Evolutionary conservation across 2,888 invertebrate genomes (phyloP), one percentile per base, ranked within the genome.

Genomic region (Halocaridina rubra): DNA sequence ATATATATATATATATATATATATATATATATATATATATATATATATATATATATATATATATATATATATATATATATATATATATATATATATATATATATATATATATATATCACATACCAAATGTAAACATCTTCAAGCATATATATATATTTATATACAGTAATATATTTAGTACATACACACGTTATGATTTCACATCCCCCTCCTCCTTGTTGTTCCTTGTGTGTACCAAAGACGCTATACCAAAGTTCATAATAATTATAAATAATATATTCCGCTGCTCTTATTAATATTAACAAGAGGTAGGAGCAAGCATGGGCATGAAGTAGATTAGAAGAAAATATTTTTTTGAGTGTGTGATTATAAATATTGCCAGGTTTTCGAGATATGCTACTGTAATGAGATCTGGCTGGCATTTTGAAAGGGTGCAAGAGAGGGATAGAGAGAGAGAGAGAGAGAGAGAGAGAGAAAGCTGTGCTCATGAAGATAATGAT

Each of bases 271-370:
- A n/a, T n/a, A n/a, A n/a, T n/a, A n/a, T n/a, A 53, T 53, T 22
- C 19, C 29, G 57, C 33, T 46, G 67, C 46, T 67, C 67, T 53
- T 53, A 19, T n/a, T 53, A n/a, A 57, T 30, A 24, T 30, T 16
- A 78, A 76, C n/a, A 27, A 22, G 39, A 64, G 71, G 72, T 80
- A 67, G 59, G 59, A 71, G 72, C 80, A 80, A 71, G 80, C 80
- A 59, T 72, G 80, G 72, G 80, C 67, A 80, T 57, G 72, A 32
- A 72, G 71, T 80, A 80, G 80, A 57, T 72, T 80, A 80, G 80
- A 59, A 80, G 80, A 80, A 72, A 80, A 71, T 80, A 72, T 80
- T 80, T 80, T n/a, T 80, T 80, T 80, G 80, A 80, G 80, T 71
- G 72, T 80, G 72, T 67, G 80, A 72, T 53, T 53, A 2, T 80